Evolutionary conservation across 2,113 vertebrate genomes (phyloP), one percentile per base, ranked within the genome.

Genomic region (Maylandia zebra): DNA sequence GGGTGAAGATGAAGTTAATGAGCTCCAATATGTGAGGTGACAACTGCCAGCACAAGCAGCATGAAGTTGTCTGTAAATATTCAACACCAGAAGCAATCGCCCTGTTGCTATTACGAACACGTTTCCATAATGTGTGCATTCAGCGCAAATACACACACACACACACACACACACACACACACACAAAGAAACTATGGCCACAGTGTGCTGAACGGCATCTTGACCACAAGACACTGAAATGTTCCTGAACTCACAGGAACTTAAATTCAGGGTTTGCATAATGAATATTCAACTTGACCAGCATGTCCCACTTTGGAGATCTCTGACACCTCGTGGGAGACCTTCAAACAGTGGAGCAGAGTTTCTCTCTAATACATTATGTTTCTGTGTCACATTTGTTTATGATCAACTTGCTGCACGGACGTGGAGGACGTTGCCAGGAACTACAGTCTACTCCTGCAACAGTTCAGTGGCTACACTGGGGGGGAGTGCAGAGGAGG

Each of bases 401-500:
- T 86, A 84, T 85, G 86, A 84, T 90, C 92, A 88, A 87, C 89
- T 57, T 89, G 71, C 17, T 41, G 45, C 32, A 24, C 1, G 1
- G 43, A 30, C 24, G 24, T 4, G 8, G 71, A 55, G 53, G 50
- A 76, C 4, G 36, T 24, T 16, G 84, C 53, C 84, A 81, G 64
- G 83, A 93, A 83, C 86, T 83, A 55, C 83, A 32, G 27, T 78
- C 24, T 59, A 57, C 79, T 89, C 91, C 53, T 80, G 91, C 24
- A 92, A 90, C 89, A 90, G 87, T 86, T 93, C 89, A 89, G 79
- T 69, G 91, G 89, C 76, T 92, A 41, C 17, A 79, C 86, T 19
- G 87, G 80, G 88, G 88, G 61, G 86, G 79, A 83, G 66, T 8
- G 89, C 69, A 80, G 90, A 69, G 83, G 7, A 83, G 57, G 64